These are phyloP conservation scores for Spisula subtruncata DNA, from an alignment of 2,888 invertebrate genomes.

Conservation along the genomic window DNA sequence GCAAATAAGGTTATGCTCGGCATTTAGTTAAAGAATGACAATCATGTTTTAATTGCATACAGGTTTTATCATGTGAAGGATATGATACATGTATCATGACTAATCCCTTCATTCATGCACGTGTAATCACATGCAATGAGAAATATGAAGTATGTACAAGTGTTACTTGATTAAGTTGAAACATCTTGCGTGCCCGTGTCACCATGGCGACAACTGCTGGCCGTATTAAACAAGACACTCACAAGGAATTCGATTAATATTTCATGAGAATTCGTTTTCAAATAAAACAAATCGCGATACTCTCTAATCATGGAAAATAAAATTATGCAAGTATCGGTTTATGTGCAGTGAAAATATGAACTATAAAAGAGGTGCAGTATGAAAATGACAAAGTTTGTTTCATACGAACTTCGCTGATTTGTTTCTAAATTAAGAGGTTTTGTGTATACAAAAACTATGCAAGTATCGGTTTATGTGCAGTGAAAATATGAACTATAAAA, in stretches of 20 bases:
- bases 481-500: not conserved
- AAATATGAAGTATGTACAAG: not conserved
- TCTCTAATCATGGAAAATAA: slow-evolving; percentile 6
- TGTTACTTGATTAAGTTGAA: slow-evolving; percentile 29
- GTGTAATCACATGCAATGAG: not conserved
- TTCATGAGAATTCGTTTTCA: slow-evolving; percentile 28
- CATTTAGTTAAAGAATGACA: too few species aligned
- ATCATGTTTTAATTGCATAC: too few species aligned
- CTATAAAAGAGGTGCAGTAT: not conserved
- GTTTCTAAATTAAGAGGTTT: not conserved
- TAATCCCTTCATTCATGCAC: not conserved
- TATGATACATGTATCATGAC: not conserved
- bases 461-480: not conserved
- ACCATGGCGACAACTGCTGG: slow-evolving; percentile 17
- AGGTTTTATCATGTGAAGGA: too few species aligned
- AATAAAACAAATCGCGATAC: slow-evolving; percentile 13
- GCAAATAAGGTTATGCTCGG: too few species aligned
- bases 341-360: not conserved
- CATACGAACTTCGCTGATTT: not conserved
- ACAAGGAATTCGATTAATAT: slow-evolving; percentile 26
- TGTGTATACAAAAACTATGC: too few species aligned
- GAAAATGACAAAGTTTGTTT: not conserved
- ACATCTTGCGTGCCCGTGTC: slow-evolving; percentile 1
- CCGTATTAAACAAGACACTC: slow-evolving; percentile 25
- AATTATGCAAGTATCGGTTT: not conserved